Evolutionary conservation across 2,113 vertebrate genomes (phyloP).

Genomic region (Opisthocomus hoazin): DNA sequence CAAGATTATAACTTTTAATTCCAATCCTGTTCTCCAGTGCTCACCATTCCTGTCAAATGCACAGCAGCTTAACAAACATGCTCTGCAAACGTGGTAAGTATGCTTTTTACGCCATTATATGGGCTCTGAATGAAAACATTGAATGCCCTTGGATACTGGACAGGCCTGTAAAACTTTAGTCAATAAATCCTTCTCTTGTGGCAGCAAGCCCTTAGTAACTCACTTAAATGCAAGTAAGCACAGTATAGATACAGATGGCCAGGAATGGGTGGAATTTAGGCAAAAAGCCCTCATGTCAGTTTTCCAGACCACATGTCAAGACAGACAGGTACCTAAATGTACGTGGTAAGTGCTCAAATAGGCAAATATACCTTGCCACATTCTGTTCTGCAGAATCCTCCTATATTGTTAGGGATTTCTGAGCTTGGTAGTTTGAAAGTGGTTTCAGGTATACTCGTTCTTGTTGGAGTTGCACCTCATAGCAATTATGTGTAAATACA

Average conservation of each 20-base stretch:
- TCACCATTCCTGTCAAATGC: neutral
- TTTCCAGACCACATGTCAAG: neutral
- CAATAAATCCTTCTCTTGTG: neutral
- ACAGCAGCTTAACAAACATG: neutral
- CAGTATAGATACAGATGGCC: neutral
- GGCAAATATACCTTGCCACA: neutral
- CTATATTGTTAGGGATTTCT: neutral
- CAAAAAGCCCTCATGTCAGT: neutral
- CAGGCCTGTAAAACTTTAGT: neutral
- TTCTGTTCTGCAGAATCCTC: neutral
- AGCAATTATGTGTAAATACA: neutral
- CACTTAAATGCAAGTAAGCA: neutral
- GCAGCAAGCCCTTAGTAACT: neutral
- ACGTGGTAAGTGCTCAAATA: neutral
- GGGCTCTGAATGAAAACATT: neutral
- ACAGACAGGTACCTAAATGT: neutral
- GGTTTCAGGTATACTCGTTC: neutral
- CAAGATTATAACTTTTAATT: neutral
- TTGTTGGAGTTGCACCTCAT: neutral
- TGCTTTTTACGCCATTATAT: neutral
- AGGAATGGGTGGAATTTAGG: neutral
- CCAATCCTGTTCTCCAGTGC: neutral
- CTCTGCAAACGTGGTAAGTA: accelerated
- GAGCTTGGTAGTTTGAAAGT: neutral
- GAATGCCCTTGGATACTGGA: neutral